Base-by-base conservation (phyloP, 2,888 invertebrate genomes). In the Zaprionus lineosus region DNA sequence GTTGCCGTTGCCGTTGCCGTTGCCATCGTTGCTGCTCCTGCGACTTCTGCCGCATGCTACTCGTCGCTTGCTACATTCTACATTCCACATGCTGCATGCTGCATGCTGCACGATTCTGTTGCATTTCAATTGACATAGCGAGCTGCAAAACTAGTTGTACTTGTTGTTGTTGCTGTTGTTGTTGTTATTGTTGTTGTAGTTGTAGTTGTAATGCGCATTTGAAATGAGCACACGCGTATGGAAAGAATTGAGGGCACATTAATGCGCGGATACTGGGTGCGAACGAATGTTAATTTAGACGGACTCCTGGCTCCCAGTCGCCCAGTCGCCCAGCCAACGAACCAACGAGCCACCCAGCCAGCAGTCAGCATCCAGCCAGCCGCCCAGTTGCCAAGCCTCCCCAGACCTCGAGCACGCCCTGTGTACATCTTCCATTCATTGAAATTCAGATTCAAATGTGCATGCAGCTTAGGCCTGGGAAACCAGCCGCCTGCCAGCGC, bases 221-320 rank as follows among this genome's bases (percentile, higher is more conserved):
- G 73, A 86, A 81, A 81, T 84, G 86, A 84, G 86, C 82, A 86
- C 81, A 86, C 82, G 78, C 78, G 78, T 67, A 52, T 64, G 64
- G 69, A 14, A 78, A 75, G 82, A 78, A 78, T 82, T 78, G 78
- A 68, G 78, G 78, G 64, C 82, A 78, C 78, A 82, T 82, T 78
- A 78, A 82, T 78, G 75, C 73, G 65, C 61, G 66, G 48, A 58
- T 74, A 53, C 71, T 52, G 69, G 69, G 65, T 46, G 58, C 61
- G 65, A 71, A 61, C 72, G 78, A 78, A 78, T 82, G 78, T 82
- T 78, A 78, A 78, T 78, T 78, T 78, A 69, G 75, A 72, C 36
- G 26, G 26, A 31, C 50, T 36, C 48, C 44, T n/a, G n/a, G n/a
- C n/a, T n/a, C n/a, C n/a, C n/a, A n/a, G n/a, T n/a, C n/a, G n/a